phyloP scores from a whole-genome alignment of 2,113 vertebrate genomes.

The Ranitomeya variabilis region DNA sequence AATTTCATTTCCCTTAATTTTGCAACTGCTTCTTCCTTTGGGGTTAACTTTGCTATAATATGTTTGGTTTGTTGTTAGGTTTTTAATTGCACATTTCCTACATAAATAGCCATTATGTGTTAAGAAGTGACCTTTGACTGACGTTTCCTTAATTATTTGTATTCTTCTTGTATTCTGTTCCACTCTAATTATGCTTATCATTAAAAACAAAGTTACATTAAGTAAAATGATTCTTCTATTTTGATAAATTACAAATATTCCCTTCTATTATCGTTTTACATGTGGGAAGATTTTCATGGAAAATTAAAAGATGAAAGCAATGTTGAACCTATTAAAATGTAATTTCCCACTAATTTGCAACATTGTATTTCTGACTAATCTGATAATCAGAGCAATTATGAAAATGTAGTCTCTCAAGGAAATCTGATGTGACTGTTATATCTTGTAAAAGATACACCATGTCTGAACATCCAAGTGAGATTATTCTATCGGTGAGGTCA shows the following conservation, averaged over 20 bases:
- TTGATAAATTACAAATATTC: constrained; percentile 10
- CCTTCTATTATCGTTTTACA: constrained; percentile 25
- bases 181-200: background rate
- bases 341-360: constrained; percentile 42
- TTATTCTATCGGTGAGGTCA: background rate
- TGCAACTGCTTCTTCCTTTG: background rate
- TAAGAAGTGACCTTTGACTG: background rate
- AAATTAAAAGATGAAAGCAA: constrained; percentile 47
- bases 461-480: background rate
- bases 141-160: constrained; percentile 11
- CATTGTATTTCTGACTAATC: constrained; percentile 49
- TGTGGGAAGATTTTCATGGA: constrained; percentile 30
- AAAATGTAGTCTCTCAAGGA: constrained; percentile 29
- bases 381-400: constrained; percentile 45
- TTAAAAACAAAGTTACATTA: constrained; percentile 10
- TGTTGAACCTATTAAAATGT: constrained; percentile 45
- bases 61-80: background rate
- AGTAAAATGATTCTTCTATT: background rate
- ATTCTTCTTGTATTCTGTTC: background rate
- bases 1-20: background rate
- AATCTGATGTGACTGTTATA: constrained; percentile 25
- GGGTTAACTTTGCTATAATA: background rate
- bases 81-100: background rate
- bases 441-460: background rate
- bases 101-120: background rate